A percentile compares a stretch with the other conserved stretches of the same genome.
phyloP scores from a whole-genome alignment of 2,113 vertebrate genomes.

The Phyllostomus hastatus region DNA sequence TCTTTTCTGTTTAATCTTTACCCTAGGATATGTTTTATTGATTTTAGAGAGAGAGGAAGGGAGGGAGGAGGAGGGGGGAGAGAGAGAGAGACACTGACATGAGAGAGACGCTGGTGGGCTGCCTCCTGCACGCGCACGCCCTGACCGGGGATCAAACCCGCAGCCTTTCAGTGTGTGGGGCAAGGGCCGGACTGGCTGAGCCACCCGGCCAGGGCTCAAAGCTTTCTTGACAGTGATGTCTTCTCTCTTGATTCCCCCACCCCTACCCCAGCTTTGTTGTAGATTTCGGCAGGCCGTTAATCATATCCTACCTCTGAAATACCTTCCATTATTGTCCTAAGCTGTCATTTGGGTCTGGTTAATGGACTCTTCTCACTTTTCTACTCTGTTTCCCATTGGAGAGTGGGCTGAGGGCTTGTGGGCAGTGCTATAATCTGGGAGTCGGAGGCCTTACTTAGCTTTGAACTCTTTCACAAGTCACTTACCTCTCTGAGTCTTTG shows the following conservation, averaged over 20 bases:
- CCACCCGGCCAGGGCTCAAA: not conserved
- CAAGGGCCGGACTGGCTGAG: accelerated
- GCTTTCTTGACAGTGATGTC: not conserved
- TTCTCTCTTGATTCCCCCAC: not conserved
- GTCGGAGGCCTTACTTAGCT: not conserved
- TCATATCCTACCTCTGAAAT: not conserved
- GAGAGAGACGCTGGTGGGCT: not conserved
- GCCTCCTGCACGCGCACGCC: no score
- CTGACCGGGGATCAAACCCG: no score
- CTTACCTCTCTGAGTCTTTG: not conserved
- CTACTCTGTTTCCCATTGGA: not conserved
- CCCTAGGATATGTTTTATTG: not conserved
- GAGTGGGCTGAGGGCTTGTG: not conserved
- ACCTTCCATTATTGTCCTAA: not conserved
- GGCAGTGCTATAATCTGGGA: not conserved
- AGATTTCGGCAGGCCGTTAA: not conserved
- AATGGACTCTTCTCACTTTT: not conserved
- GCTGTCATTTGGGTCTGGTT: not conserved
- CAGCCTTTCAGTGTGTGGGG: no score
- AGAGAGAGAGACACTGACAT: not conserved
- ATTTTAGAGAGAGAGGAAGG: not conserved
- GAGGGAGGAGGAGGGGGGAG: not conserved
- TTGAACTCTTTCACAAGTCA: not conserved
- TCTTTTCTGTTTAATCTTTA: not conserved
- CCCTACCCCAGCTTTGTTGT: not conserved